A percentile compares a stretch with the other conserved stretches of the same genome.
These are phyloP conservation scores for Hormaphis cornu DNA, from an alignment of 1,140 invertebrate species.

Conservation along the genomic window DNA sequence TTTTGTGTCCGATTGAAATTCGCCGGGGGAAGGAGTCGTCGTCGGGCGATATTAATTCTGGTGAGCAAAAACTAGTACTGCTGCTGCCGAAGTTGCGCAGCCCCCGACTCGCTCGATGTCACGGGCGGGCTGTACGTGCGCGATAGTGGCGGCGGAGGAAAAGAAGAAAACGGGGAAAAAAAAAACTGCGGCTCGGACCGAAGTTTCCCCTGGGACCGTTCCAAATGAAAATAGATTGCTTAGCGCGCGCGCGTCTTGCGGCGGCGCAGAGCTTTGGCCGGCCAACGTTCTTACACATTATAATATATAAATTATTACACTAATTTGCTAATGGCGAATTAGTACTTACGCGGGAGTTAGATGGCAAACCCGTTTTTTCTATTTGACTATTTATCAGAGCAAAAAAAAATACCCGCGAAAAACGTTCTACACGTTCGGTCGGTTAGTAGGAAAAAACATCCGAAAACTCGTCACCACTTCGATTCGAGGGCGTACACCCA, in stretches of 20 bases:
- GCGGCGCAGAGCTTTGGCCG: constrained; percentile 1
- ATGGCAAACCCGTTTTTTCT: not conserved
- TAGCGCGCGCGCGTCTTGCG: not conserved
- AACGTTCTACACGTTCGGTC: no score
- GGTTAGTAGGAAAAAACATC: no score
- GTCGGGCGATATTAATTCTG: constrained; percentile 15
- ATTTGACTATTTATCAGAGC: not conserved
- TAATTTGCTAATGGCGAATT: constrained; percentile 22
- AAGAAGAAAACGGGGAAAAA: constrained; percentile 7
- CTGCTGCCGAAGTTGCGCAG: no score
- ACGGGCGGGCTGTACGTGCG: no score
- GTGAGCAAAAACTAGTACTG: constrained; percentile 3
- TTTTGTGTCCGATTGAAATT: constrained; percentile 23
- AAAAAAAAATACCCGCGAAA: no score
- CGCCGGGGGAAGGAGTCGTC: not conserved
- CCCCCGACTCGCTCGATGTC: no score
- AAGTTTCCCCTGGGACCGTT: constrained; percentile 28
- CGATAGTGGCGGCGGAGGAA: no score
- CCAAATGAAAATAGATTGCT: constrained; percentile 30
- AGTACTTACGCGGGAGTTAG: no score
- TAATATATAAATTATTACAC: constrained; percentile 31
- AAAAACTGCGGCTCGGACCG: constrained; percentile 13
- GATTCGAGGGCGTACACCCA: no score
- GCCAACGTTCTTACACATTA: constrained; percentile 1
- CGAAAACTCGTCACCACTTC: no score